phyloP scores from a whole-genome alignment of 2,113 vertebrate genomes.

The Rafetus swinhoei region DNA sequence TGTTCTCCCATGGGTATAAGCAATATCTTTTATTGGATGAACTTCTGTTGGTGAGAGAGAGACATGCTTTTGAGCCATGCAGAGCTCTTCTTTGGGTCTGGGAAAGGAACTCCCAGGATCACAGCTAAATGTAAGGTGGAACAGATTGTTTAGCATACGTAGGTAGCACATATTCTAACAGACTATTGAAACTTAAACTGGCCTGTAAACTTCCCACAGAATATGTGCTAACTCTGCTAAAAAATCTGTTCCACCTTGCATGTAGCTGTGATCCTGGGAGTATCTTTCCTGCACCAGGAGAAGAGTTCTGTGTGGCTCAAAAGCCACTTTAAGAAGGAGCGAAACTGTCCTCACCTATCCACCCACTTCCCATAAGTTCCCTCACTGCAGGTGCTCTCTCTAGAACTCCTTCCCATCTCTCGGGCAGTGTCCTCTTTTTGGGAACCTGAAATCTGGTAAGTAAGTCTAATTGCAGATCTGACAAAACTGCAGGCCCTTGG shows the following conservation, averaged over 20 bases:
- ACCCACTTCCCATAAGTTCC: too few relatives aligned
- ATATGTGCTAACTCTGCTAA: neutral
- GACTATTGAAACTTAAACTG: neutral
- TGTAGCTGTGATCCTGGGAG: neutral
- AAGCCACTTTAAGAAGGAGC: neutral
- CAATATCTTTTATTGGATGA: neutral
- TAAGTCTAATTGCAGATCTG: too few relatives aligned
- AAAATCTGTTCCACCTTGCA: neutral
- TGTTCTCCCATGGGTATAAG: neutral
- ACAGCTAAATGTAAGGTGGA: neutral
- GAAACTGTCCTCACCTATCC: neutral
- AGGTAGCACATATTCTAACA: neutral
- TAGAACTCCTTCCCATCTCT: neutral
- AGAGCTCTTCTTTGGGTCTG: neutral
- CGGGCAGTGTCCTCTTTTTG: neutral
- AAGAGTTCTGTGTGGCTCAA: neutral
- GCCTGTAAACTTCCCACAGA: neutral
- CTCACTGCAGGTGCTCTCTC: neutral
- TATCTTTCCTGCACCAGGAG: neutral
- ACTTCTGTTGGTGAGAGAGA: neutral
- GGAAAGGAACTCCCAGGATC: neutral
- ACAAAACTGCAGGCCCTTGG: too few relatives aligned
- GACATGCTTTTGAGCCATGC: neutral
- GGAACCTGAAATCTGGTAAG: neutral
- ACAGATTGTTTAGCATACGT: neutral